phyloP scores from a whole-genome alignment of 1,140 invertebrate genomes.

The Cydia fagiglandana region DNA sequence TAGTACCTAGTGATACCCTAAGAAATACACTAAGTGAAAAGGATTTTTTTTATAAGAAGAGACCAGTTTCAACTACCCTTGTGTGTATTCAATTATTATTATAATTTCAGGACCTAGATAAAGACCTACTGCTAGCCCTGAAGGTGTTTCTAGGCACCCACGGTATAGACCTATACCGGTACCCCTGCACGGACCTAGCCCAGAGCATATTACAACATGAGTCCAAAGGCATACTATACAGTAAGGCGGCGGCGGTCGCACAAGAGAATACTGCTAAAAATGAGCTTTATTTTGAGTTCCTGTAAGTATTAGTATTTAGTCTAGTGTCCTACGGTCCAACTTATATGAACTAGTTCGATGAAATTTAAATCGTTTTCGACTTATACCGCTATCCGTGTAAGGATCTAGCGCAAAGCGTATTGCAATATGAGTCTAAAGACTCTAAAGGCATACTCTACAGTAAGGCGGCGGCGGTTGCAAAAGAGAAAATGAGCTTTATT shows the following conservation, averaged over 20 bases:
- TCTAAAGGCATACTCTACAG: slow-evolving; percentile 60
- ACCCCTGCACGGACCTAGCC: slow-evolving; percentile 62
- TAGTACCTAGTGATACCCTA: too few species aligned
- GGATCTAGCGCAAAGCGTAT: slow-evolving; percentile 65
- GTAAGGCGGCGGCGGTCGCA: slow-evolving; percentile 55
- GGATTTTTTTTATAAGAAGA: too few species aligned
- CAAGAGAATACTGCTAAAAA: slow-evolving; percentile 53
- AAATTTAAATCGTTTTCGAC: too few species aligned
- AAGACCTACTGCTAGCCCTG: slow-evolving; percentile 51
- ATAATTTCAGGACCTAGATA: slow-evolving; percentile 55
- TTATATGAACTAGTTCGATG: too few species aligned
- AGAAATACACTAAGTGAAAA: too few species aligned
- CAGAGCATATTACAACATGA: slow-evolving; percentile 71
- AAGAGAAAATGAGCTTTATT: slow-evolving; percentile 67
- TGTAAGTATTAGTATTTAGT: too few species aligned
- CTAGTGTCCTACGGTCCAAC: too few species aligned
- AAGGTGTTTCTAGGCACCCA: slow-evolving; percentile 59
- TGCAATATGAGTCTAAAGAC: slow-evolving; percentile 65
- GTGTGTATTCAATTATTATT: neutral
- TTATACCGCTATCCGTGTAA: slow-evolving; percentile 63
- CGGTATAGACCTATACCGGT: slow-evolving; percentile 63
- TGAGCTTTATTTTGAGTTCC: slow-evolving; percentile 72
- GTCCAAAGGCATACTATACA: slow-evolving; percentile 58
- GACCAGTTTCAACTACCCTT: too few species aligned
- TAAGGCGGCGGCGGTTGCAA: slow-evolving; percentile 56